These are phyloP conservation scores for Distichodus sexfasciatus DNA, from an alignment of 2,797 vertebrate species.

Conservation along the genomic window DNA sequence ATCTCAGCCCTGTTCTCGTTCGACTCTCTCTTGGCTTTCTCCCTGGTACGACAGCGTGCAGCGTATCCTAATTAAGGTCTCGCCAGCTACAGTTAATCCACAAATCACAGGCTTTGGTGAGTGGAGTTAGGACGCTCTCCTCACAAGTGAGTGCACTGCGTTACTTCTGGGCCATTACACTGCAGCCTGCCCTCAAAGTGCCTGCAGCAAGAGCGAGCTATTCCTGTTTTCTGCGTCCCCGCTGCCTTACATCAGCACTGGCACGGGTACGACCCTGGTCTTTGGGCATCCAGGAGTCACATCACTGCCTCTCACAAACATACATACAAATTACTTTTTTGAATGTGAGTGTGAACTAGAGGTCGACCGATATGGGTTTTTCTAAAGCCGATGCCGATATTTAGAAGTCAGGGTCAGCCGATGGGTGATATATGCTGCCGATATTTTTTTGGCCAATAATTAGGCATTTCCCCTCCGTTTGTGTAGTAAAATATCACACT, in stretches of 20 bases:
- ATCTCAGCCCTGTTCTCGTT: slow-evolving; percentile 7
- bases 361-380: too few species aligned
- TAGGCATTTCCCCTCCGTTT: too few species aligned
- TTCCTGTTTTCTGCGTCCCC: slow-evolving; percentile 49
- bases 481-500: too few species aligned
- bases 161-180: slow-evolving; percentile 59
- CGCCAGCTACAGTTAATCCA: slow-evolving; percentile 54
- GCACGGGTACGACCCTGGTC: slow-evolving; percentile 44
- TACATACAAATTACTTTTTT: too few species aligned
- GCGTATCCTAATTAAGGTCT: slow-evolving; percentile 56
- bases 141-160: slow-evolving; percentile 42
- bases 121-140: slow-evolving; percentile 29
- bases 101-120: slow-evolving; percentile 53
- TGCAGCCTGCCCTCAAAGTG: slow-evolving; percentile 43
- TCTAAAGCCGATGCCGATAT: too few species aligned
- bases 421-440: too few species aligned
- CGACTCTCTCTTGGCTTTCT: not conserved
- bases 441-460: too few species aligned
- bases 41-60: slow-evolving; percentile 30
- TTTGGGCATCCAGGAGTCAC: slow-evolving; percentile 36
- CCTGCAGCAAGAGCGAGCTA: slow-evolving; percentile 48
- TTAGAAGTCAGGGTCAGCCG: too few species aligned
- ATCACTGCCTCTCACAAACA: not conserved
- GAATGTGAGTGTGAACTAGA: not conserved
- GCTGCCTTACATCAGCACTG: slow-evolving; percentile 43